Conservation (phyloP, 2,888 invertebrate genomes). For the Nezara viridula region DNA sequence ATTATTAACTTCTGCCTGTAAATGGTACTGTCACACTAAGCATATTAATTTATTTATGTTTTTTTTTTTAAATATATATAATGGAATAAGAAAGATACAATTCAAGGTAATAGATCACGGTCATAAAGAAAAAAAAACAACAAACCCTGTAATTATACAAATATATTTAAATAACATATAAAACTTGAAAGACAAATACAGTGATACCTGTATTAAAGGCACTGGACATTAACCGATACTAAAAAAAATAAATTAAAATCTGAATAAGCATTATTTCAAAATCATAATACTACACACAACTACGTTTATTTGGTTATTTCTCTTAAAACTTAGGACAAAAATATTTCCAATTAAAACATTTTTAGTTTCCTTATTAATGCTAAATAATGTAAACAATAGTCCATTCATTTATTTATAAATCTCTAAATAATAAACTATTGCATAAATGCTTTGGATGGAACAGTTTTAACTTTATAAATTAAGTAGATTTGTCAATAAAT, state of each 20-base stretch:
- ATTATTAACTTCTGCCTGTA: neutral
- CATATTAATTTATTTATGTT: neutral
- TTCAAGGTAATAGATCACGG: neutral
- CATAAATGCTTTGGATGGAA: conserved; percentile 46
- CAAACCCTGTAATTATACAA: neutral
- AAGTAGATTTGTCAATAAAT: neutral
- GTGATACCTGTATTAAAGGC: conserved; percentile 9
- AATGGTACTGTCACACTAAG: neutral
- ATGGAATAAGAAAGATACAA: neutral
- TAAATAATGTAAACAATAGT: neutral
- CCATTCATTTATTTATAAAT: neutral
- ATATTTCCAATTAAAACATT: neutral
- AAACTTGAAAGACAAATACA: conserved; percentile 31
- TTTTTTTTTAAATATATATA: neutral
- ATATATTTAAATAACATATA: neutral
- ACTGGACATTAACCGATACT: neutral
- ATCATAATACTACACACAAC: neutral
- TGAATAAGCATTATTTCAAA: neutral
- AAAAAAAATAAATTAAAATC: neutral
- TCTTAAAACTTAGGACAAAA: neutral
- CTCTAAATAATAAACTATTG: neutral
- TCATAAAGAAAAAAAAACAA: neutral
- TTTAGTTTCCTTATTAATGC: neutral
- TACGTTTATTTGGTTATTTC: neutral
- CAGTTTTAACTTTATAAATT: conserved; percentile 22